Evolutionary conservation across 30 jellyfish, hydroid and myxozoan genomes (phyloP), one percentile per base, ranked within the genome.

Genomic region (Hydractinia echinata): DNA sequence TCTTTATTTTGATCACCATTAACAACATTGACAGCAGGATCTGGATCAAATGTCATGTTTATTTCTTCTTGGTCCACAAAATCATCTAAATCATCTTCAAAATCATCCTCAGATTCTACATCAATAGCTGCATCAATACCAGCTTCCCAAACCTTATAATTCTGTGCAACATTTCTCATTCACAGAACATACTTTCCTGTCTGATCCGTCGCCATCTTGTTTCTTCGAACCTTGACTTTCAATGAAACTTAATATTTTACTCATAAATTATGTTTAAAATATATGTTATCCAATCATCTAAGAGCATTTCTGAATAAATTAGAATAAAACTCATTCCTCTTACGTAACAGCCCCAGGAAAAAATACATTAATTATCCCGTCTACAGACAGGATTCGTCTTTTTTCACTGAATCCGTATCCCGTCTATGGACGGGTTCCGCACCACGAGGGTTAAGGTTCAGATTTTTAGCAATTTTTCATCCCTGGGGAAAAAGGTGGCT

Each of bases 101-200:
- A 9, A 67, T 67, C 78, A 67, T 67, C 78, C 78, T 67, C 78
- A 67, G 78, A 67, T 9, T 67, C 78, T 67, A 67, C 10, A 19
- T 67, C 78, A 10, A 67, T 67, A 67, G 10, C 78, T 67, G 78
- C 10, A 67, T 67, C 78, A 67, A 67, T 9, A 9, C 19, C 78
- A 67, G 50, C 78, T 67, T 67, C 78, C 44, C 10, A 10, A 67
- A 67, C 78, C 53, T 67, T 44, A 67, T 67, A 67, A 67, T 67
- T 67, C 44, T 67, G 50, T 67, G 10, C 78, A 67, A 67, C 78
- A 67, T 67, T 67, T 21, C 78, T 67, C 78, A 11, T 67, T 67
- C 53, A 44, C 11, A 67, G 54, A 9, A 67, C 78, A 67, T 67
- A 67, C 78, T 67, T 67, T 67, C 78, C 53, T 67, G 8, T 67